Base-by-base conservation (phyloP, 30 jellyfish, hydroid and myxozoan genomes). In the Aurelia sp. region DNA sequence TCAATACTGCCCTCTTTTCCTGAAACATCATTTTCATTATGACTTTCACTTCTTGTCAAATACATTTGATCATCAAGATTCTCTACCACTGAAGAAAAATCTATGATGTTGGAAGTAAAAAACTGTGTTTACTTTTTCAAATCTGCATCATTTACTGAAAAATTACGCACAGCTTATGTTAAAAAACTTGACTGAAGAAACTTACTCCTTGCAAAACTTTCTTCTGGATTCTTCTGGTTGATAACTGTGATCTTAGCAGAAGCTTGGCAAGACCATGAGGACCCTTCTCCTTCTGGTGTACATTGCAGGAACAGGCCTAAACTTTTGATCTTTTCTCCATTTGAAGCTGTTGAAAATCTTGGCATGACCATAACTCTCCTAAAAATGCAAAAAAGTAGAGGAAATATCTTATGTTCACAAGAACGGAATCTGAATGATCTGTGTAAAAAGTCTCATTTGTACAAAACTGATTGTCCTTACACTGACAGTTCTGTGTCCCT, bases 291-390 rank as follows among this genome's bases (percentile, higher is more conserved):
- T 30, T 77, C 96, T 31, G 98, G 98, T 22, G 94, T 88, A 75
- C 98, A 94, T 66, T 94, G 98, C 72, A 94, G 80, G 73, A 94
- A 94, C 22, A 94, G 59, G 15, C 98, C 98, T n/a, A 93, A 86
- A 60, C 89, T 81, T 67, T 94, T 94, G 65, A 80, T 75, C 68
- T 80, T 84, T 47, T 92, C 98, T 9, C 94, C 94, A 66, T 67
- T 27, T 59, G 85, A 53, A 63, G 92, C 70, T 2, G 96, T 84
- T 22, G 96, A 88, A 69, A 76, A 88, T 60, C 97, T 67, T 63
- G 98, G 98, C 98, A 94, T 94, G 67, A 94, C 93, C 98, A 94
- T 94, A 27, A 94, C 85, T 62, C 96, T 52, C 98, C 98, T 94
- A 66, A 63, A 63, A 82, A 35, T 3, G 9, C 15, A 8, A 35